Conservation (phyloP, 2,888 invertebrate species). For the Eupithecia inturbata region DNA sequence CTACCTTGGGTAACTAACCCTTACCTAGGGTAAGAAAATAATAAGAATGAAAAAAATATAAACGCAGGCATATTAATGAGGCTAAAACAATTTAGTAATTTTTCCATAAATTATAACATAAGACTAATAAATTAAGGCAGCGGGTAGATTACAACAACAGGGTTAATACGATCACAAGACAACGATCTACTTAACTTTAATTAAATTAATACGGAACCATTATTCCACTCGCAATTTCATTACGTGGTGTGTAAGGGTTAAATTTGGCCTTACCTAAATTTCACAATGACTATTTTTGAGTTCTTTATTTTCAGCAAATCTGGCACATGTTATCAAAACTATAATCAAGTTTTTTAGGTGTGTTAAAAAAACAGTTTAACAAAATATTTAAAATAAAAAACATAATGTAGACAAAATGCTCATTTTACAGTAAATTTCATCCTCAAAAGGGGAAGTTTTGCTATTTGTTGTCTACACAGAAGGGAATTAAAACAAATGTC, state of each 20-base stretch:
- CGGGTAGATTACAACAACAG: constrained; percentile 60
- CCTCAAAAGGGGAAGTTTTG: constrained; percentile 62
- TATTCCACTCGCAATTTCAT: constrained; percentile 54
- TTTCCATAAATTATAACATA: constrained; percentile 32
- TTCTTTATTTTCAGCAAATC: not conserved
- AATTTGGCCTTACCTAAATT: not conserved
- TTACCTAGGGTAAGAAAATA: not conserved
- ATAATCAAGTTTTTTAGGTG: not conserved
- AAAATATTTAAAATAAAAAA: not conserved
- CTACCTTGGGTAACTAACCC: not conserved
- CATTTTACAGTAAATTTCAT: constrained; percentile 60
- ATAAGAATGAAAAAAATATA: not conserved
- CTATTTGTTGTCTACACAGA: constrained; percentile 64
- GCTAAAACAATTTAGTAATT: constrained; percentile 16
- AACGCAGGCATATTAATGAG: not conserved
- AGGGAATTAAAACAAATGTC: constrained; percentile 80
- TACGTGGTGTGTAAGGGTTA: constrained; percentile 46
- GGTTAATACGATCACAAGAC: constrained; percentile 65
- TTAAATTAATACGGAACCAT: constrained; percentile 66
- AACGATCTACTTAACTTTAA: constrained; percentile 63
- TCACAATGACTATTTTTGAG: not conserved
- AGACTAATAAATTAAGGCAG: constrained; percentile 59
- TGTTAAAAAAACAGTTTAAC: not conserved
- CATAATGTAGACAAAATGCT: constrained; percentile 44
- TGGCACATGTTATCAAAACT: not conserved